A percentile compares a stretch with the other conserved stretches of the same genome.
phyloP scores from a whole-genome alignment of 2,113 vertebrate species.

The Paratilapia polleni region DNA sequence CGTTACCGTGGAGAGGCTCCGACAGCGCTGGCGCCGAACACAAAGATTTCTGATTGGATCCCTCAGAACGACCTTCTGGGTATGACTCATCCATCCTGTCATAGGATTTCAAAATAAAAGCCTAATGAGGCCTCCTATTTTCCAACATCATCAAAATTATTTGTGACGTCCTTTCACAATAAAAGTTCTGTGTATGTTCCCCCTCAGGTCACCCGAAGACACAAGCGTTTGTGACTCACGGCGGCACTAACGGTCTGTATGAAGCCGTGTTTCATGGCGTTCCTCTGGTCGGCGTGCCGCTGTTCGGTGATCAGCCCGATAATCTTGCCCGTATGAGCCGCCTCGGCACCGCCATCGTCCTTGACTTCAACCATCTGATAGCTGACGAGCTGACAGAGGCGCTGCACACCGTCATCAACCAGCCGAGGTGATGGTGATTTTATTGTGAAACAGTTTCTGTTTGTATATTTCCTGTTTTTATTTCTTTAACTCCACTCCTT shows the following conservation, averaged over 20 bases:
- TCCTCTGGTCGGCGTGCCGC: conserved; percentile 87
- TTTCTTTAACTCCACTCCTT: background rate
- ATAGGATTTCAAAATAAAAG: background rate
- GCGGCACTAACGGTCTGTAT: conserved; percentile 90
- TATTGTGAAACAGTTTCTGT: background rate
- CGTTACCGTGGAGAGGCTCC: conserved; percentile 83
- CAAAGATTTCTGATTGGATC: conserved; percentile 83
- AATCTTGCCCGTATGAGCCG: conserved; percentile 84
- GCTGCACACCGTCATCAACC: conserved; percentile 78
- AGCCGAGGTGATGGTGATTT: conserved; percentile 76
- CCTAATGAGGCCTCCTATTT: accelerated
- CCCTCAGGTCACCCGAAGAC: conserved; percentile 83
- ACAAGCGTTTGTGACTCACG: conserved; percentile 89
- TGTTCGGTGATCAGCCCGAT: conserved; percentile 87
- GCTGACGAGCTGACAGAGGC: conserved; percentile 78
- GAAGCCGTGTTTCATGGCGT: conserved; percentile 90
- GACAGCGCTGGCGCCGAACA: conserved; percentile 82
- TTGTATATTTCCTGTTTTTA: background rate
- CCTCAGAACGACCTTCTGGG: conserved; percentile 89
- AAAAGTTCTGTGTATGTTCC: background rate
- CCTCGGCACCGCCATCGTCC: conserved; percentile 81
- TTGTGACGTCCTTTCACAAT: background rate
- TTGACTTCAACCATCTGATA: conserved; percentile 82
- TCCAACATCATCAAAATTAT: background rate
- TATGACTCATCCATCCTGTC: conserved; percentile 34